These are phyloP conservation scores for Mormyrus iriodes DNA, from an alignment of 2,113 vertebrate genomes.

Conservation along the genomic window DNA sequence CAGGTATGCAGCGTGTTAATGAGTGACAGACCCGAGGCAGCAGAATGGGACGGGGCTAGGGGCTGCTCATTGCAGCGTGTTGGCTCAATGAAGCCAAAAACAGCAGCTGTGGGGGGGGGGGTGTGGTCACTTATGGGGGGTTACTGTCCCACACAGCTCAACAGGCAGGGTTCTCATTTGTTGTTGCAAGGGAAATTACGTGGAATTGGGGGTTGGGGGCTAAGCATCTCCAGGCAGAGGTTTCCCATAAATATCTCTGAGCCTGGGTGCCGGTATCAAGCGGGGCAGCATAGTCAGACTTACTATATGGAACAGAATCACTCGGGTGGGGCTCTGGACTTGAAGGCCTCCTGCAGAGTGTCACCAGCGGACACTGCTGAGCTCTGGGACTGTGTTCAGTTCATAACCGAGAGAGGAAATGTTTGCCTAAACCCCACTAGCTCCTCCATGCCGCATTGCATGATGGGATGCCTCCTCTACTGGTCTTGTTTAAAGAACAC, in stretches of 20 bases:
- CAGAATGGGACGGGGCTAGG: conserved; percentile 35
- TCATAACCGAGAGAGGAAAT: conserved; percentile 34
- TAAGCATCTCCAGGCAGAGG: background rate
- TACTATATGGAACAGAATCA: background rate
- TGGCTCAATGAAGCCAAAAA: conserved; percentile 29
- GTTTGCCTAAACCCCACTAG: background rate
- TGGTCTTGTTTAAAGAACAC: background rate
- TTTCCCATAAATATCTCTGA: background rate
- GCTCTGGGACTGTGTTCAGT: conserved; percentile 52
- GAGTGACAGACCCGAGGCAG: conserved; percentile 50
- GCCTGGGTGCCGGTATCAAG: background rate
- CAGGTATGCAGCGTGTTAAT: conserved; percentile 62
- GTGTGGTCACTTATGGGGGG: background rate
- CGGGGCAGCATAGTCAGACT: background rate
- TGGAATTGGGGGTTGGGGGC: background rate
- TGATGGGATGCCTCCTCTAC: background rate
- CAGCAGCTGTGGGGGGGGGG: background rate
- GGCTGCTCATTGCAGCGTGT: conserved; percentile 33
- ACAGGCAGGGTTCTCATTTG: background rate
- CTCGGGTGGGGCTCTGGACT: background rate
- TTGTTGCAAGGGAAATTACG: background rate
- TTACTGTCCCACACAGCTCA: background rate
- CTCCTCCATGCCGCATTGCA: background rate
- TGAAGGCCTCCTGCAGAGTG: background rate
- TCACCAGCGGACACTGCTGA: background rate